Evolutionary conservation across 2,888 invertebrate species (phyloP).

Genomic region (Gastracanthus pulcherrimus): DNA sequence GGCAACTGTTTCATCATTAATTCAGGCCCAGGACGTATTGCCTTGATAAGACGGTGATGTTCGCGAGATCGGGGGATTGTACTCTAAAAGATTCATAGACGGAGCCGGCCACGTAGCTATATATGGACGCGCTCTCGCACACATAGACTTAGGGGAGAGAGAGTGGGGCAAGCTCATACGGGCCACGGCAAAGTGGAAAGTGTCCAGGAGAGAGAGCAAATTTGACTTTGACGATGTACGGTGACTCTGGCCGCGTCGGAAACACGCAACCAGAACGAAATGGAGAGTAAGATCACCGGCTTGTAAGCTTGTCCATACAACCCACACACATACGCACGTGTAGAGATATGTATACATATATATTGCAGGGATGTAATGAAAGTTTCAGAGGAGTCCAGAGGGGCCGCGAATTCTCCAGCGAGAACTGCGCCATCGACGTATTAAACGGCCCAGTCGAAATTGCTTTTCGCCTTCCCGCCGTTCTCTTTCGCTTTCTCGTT

Average conservation of each 20-base stretch:
- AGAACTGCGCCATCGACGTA: slow-evolving; percentile 37
- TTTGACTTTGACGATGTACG: slow-evolving; percentile 14
- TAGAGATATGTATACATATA: not conserved
- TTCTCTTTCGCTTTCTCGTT: no score
- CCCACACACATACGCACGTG: not conserved
- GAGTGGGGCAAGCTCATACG: no score
- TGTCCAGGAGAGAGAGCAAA: not conserved
- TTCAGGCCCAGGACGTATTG: slow-evolving; percentile 37
- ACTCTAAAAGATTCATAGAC: slow-evolving; percentile 40
- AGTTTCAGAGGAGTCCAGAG: slow-evolving; percentile 33
- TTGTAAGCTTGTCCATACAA: not conserved
- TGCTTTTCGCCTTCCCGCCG: slow-evolving; percentile 46
- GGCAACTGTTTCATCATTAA: slow-evolving; percentile 52
- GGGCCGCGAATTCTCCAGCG: slow-evolving; percentile 34
- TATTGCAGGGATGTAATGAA: slow-evolving; percentile 24
- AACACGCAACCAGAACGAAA: not conserved
- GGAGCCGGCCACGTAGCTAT: not conserved
- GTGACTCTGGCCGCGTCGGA: not conserved
- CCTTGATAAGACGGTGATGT: slow-evolving; percentile 42
- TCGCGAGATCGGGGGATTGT: slow-evolving; percentile 39
- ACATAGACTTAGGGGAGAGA: not conserved
- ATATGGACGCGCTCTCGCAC: not conserved
- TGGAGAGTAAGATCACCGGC: not conserved
- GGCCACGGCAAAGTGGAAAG: not conserved
- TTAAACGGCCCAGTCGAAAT: slow-evolving; percentile 42